Evolutionary conservation across 1,140 invertebrate species (phyloP), one percentile per base, ranked within the genome.

Genomic region (Drosophila nigrodunni): DNA sequence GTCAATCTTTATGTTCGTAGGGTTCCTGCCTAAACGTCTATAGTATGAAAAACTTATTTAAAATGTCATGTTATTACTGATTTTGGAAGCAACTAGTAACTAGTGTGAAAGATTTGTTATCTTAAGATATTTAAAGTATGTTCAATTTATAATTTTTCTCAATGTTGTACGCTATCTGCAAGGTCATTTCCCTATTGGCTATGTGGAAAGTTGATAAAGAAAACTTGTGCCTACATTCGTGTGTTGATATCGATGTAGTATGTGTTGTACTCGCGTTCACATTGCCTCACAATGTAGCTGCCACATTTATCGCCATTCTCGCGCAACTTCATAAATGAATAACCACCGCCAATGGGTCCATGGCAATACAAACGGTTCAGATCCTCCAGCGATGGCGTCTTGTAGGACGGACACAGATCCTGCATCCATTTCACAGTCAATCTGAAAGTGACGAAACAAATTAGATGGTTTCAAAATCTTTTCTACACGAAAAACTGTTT

Each of bases 391-490:
- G 95, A 96, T 21, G 97, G 97, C 3, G 97, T 96, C 58, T 94
- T 92, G 44, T 97, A 94, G 74, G 97, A 95, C 89, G 95, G 95
- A 89, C 97, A 98, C 47, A 98, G 93, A 93, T 98, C 97, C 88
- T 97, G 97, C 30, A 95, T 98, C 97, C 97, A 98, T 93, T 97
- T 98, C 21, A 96, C 95, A 65, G 95, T 95, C 55, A 98, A 93
- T 79, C 97, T 95, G 71, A 10, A 59, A 44, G 18, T 9, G 18
- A 25, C 6, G 4, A 30, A 30, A 30, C 2, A 0, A 30, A 30
- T 30, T 2, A 21, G 2, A 21, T 30, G 25, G 3, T 30, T 30
- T 30, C 3, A 30, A 30, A 30, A 30, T 1, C 1, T 21, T 1
- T 21, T 21, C 18, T 18, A 18, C 18, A 2, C 1, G 18, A 18